Percentiles rank a stretch among this genome's conserved stretches.
Evolutionary conservation across 2,888 invertebrate genomes (phyloP).

Genomic region (Steinernema hermaphroditum): DNA sequence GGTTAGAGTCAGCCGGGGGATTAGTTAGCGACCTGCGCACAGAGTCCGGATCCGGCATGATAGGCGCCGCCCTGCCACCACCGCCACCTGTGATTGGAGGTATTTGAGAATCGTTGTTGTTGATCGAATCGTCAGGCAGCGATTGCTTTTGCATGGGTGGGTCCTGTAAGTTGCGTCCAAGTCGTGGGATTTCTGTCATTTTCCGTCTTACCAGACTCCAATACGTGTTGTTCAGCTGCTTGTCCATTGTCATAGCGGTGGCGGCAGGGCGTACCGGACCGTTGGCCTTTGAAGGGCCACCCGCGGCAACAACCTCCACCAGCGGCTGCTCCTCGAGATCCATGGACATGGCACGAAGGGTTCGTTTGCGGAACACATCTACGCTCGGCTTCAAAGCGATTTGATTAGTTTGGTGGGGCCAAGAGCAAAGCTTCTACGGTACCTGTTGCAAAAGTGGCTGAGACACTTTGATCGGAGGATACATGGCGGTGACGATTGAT

Average conservation of each 20-base stretch:
- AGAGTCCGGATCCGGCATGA: slow-evolving; percentile 29
- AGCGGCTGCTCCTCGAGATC: slow-evolving; percentile 45
- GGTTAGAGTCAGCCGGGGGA: too few species aligned
- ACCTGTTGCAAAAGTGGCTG: not conserved
- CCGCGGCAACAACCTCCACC: slow-evolving; percentile 29
- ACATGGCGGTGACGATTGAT: slow-evolving; percentile 60
- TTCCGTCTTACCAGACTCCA: slow-evolving; percentile 24
- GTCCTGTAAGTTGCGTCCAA: slow-evolving; percentile 3
- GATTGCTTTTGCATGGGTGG: slow-evolving; percentile 7
- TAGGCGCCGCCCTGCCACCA: slow-evolving; percentile 17
- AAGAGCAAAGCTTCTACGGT: slow-evolving; percentile 31
- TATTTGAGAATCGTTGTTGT: slow-evolving; percentile 20
- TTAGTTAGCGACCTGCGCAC: slow-evolving; percentile 19
- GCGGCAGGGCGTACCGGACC: slow-evolving; percentile 29
- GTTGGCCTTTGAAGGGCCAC: slow-evolving; percentile 7
- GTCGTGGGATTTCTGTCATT: not conserved
- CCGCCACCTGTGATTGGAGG: not conserved
- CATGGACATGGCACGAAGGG: slow-evolving; percentile 47
- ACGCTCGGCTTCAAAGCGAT: slow-evolving; percentile 45
- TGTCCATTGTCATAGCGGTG: not conserved
- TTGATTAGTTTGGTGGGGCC: not conserved
- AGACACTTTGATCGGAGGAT: slow-evolving; percentile 48
- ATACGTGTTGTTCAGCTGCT: slow-evolving; percentile 27
- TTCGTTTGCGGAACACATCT: slow-evolving; percentile 50
- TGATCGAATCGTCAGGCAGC: slow-evolving; percentile 8